Evolutionary conservation across 2,797 vertebrate genomes (phyloP), one percentile per base, ranked within the genome.

Genomic region (Sebastes minor): DNA sequence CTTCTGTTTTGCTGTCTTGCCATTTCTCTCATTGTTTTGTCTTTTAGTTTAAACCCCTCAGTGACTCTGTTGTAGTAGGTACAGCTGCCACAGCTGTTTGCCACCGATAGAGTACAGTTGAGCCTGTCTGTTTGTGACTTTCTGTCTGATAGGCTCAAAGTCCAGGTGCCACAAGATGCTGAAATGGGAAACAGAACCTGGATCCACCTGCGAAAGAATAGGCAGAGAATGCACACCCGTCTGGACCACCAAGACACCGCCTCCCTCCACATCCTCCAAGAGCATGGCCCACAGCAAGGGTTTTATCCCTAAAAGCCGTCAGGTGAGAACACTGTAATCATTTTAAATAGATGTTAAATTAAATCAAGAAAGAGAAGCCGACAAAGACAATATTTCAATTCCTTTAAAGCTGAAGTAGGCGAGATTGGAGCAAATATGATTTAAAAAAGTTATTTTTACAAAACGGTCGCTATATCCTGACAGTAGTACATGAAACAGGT

Each of bases 191-290:
- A 69, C 56, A 38, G 68, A 82, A 27, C 56, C 71, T 59, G 71
- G 33, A 62, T 70, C 63, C 60, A 46, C 35, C 33, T 18, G 16
- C 6, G 7, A 73, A 75, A 86, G 57, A 56, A 62, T 30, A 57
- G 46, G 3, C 66, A 63, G 55, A 32, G 77, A 89, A 71, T 25
- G 4, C 70, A 56, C 27, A 14, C 60, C 76, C 14, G 30, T 73
- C 61, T 86, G 72, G 74, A 71, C 86, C 23, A 30, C 33, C 1
- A 74, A 55, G 57, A 76, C 90, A 28, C 88, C 88, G 0, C 88
- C 90, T 77, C 92, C 90, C 6, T 72, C 94, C 74, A 85, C 91
- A 86, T 86, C 22, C 25, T 93, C 93, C 0, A 9, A 82, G 30
- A 52, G 30, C 71, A 56, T 81, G 25, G 9, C 80, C 55, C 78